Evolutionary conservation across 2,113 vertebrate genomes (phyloP), one percentile per base, ranked within the genome.

Genomic region (Heterotis niloticus): DNA sequence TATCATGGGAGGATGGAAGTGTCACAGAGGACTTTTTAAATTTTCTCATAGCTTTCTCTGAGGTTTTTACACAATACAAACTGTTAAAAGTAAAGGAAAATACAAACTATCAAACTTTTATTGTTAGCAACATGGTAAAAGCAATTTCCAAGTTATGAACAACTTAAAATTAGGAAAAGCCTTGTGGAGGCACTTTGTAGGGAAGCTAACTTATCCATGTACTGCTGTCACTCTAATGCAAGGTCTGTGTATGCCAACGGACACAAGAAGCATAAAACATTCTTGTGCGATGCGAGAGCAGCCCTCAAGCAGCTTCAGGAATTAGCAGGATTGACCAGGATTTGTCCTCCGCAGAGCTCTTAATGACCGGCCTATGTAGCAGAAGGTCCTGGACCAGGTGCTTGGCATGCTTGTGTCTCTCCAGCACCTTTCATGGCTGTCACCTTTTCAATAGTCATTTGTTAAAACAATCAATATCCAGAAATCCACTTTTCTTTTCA

Each of bases 301-400:
- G 51, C n/a, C 13, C 17, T 16, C 68, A 64, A 51, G 51, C 44
- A 20, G 18, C 20, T 24, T 62, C 65, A 57, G 70, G 52, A 5
- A 78, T 51, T 75, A 64, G 14, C 24, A 69, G 57, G 67, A 78
- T 78, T 78, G 51, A 20, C 66, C 13, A 26, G 56, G 56, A 62
- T 12, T 12, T 72, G 51, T 72, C 51, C 70, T 68, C 26, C 44
- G 67, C 56, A 62, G 56, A 71, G 56, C 66, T 23, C 56, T 62
- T 62, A 78, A 78, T 78, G n/a, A 70, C 29, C 16, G 70, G n/a
- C 12, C 34, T 60, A 29, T 18, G 17, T 14, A 16, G 24, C 52
- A 56, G 29, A 44, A 64, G n/a, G 44, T 64, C 60, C 64, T 9
- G 51, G 26, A 59, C 56, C 17, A 78, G 56, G 17, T 7, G 9